Evolutionary conservation across 2,888 invertebrate genomes (phyloP).

Genomic region (Athalia rosae): DNA sequence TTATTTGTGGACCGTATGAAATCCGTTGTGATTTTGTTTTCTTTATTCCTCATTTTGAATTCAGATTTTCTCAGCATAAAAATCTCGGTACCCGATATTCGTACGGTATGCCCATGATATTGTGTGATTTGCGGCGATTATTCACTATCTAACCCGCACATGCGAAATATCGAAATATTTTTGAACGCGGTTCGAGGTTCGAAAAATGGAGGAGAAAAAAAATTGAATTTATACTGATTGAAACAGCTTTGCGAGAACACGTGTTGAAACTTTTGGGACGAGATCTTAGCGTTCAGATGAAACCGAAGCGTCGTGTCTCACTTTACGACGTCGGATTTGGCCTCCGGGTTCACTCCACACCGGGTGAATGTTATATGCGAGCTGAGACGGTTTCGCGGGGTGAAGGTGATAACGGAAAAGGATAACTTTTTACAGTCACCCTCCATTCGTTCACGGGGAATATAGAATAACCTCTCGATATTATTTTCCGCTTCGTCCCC

Average conservation of each 20-base stretch:
- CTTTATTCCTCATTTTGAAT: too few relatives aligned
- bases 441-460: constrained; percentile 29
- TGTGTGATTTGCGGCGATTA: too few relatives aligned
- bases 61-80: too few relatives aligned
- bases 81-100: too few relatives aligned
- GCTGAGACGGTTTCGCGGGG: constrained; percentile 7
- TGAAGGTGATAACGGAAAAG: constrained; percentile 40
- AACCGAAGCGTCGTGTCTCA: background rate
- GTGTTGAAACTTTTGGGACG: too few relatives aligned
- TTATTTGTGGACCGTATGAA: too few relatives aligned
- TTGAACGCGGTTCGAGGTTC: background rate
- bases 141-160: background rate
- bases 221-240: too few relatives aligned
- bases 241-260: too few relatives aligned
- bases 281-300: background rate
- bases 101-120: too few relatives aligned
- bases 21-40: too few relatives aligned
- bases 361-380: constrained; percentile 33
- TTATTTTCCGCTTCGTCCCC: constrained; percentile 37
- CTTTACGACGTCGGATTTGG: constrained; percentile 1
- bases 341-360: constrained; percentile 3
- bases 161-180: background rate
- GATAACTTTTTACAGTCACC: constrained; percentile 41
- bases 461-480: constrained; percentile 39
- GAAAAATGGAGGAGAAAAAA: background rate